Conservation (phyloP, 2,113 vertebrate species). For the Aegithalos caudatus region DNA sequence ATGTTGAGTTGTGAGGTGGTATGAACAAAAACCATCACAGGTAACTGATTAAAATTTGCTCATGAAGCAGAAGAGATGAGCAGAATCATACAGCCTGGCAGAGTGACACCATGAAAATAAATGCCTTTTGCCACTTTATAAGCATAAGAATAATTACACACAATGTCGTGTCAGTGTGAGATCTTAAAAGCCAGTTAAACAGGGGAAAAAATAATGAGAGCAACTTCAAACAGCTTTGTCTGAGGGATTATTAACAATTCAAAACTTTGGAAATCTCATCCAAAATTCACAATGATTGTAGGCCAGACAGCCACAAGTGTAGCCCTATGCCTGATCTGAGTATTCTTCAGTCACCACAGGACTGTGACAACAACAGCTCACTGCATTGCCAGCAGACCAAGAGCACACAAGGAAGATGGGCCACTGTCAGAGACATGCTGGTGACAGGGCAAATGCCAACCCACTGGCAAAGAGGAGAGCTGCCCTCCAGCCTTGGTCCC, state of each 20-base stretch:
- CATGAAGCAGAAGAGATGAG: neutral
- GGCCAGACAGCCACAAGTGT: fast-evolving
- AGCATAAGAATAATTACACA: neutral
- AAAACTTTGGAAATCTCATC: neutral
- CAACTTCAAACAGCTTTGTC: neutral
- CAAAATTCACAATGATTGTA: neutral
- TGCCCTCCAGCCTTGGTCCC: neutral
- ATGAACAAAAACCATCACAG: neutral
- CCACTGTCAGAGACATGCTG: fast-evolving
- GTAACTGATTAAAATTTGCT: neutral
- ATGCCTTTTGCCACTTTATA: neutral
- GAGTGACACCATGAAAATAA: neutral
- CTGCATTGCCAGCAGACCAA: neutral
- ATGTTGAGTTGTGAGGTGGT: neutral
- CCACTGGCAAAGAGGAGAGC: neutral
- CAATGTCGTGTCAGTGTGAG: neutral
- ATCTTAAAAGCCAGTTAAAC: neutral
- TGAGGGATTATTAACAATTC: neutral
- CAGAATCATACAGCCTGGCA: neutral
- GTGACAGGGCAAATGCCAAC: neutral
- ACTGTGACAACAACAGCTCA: neutral
- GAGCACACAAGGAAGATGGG: fast-evolving
- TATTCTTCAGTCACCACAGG: neutral
- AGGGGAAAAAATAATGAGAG: neutral
- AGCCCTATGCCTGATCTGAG: neutral